Evolutionary conservation across 1,140 invertebrate species (phyloP), one percentile per base, ranked within the genome.

Genomic region (Cotesia glomerata): DNA sequence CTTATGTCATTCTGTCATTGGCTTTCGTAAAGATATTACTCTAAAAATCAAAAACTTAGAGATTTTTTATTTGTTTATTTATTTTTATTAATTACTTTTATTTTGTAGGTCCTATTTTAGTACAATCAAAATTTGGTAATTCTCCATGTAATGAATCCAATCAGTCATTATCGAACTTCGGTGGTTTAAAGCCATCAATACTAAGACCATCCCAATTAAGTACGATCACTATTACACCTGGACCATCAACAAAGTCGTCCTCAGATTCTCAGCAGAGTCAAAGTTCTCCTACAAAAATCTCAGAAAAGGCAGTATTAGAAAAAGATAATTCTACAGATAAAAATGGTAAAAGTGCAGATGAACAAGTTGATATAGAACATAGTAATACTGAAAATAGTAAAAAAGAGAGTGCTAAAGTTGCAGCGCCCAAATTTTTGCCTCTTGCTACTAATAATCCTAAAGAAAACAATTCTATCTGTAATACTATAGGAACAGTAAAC

Each of bases 381-480:
- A 45, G 45, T 45, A 61, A 69, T n/a, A 45, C 3, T 18, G 36
- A 56, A 13, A 65, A 7, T 7, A 71, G 16, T 68, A 4, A 26
- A 13, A 62, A 64, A 62, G 52, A 49, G 39, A 54, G 51, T 16
- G 4, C 26, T 8, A 66, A 16, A 52, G 39, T 72, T 14, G 32
- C 77, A 13, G 78, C 79, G 58, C 80, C 83, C 0, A 86, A 81
- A 59, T 86, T 87, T 74, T 74, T 86, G 61, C 80, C 84, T 3
- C 67, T 86, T n/a, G 82, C 77, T 2, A 72, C 74, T 32, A 80
- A 69, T 32, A 80, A 69, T 51, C 68, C 79, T 3, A 82, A 85
- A 13, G 85, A 86, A 3, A 83, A 82, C 34, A 80, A 77, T 14
- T 70, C 75, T 75, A 83, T 69, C 74, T 78, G 81, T 76, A 81